A percentile compares a stretch with the other conserved stretches of the same genome.
Conservation (phyloP, 2,113 vertebrate species). For the Puma concolor region DNA sequence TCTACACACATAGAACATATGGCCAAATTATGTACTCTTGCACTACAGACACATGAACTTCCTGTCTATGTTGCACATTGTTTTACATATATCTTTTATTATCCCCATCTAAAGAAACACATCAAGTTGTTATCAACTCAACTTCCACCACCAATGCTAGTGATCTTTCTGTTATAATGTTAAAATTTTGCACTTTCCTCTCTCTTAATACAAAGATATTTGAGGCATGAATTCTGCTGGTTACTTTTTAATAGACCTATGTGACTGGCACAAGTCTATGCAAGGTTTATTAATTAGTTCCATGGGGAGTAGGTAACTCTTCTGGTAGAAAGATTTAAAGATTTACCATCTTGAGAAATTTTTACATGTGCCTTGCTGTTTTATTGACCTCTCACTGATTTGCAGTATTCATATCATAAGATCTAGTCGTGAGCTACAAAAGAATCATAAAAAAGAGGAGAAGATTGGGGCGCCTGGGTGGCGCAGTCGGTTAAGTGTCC, state of each 20-base stretch:
- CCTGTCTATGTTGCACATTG: not conserved
- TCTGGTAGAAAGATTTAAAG: slow-evolving; percentile 22
- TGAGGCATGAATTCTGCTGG: not conserved
- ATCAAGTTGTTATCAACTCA: not conserved
- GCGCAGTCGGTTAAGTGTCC: too few relatives aligned
- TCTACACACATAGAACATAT: not conserved
- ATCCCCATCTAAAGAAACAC: not conserved
- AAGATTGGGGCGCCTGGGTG: not conserved
- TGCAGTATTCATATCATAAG: not conserved
- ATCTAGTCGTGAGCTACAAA: not conserved
- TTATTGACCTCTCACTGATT: slow-evolving; percentile 8
- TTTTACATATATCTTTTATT: not conserved
- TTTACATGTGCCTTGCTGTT: not conserved
- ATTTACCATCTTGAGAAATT: not conserved
- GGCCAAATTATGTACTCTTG: not conserved
- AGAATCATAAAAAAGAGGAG: not conserved
- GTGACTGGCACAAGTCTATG: not conserved
- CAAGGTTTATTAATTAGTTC: slow-evolving; percentile 24
- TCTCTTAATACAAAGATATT: not conserved
- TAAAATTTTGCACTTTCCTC: not conserved
- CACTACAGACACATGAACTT: not conserved
- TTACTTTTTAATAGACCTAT: not conserved
- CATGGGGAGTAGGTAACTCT: not conserved
- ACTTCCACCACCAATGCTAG: not conserved
- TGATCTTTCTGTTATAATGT: not conserved